These are phyloP conservation scores for Pandemis heparana DNA, from an alignment of 2,888 invertebrate genomes.

Conservation along the genomic window DNA sequence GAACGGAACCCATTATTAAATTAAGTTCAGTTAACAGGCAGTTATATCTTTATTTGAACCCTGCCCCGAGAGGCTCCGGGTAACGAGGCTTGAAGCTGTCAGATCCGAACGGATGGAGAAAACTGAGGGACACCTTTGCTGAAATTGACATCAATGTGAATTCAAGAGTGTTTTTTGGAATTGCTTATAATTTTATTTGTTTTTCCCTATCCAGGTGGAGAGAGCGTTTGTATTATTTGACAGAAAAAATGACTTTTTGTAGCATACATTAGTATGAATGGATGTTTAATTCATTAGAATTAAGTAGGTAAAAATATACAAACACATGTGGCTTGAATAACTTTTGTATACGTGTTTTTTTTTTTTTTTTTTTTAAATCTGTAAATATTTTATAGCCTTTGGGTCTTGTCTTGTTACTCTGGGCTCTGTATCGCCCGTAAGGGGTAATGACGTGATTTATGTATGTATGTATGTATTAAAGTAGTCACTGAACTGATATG, in stretches of 20 bases:
- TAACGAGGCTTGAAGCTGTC: conserved; percentile 41
- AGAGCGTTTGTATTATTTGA: neutral
- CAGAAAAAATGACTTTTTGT: neutral
- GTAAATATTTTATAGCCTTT: too few species aligned
- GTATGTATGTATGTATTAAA: neutral
- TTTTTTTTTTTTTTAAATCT: too few species aligned
- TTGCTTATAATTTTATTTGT: conserved; percentile 6
- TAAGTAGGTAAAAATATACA: too few species aligned
- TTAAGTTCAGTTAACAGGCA: conserved; percentile 10
- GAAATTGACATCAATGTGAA: conserved; percentile 32
- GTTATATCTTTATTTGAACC: conserved; percentile 26
- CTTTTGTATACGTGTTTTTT: too few species aligned
- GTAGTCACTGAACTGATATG: neutral
- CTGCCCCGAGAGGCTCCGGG: conserved; percentile 15
- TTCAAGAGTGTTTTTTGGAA: conserved; percentile 15
- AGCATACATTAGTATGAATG: too few species aligned
- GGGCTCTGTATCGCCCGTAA: too few species aligned
- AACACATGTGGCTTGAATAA: too few species aligned
- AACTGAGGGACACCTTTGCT: conserved; percentile 24
- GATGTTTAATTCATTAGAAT: too few species aligned
- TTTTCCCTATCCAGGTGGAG: neutral
- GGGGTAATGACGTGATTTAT: too few species aligned
- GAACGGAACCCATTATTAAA: conserved; percentile 12
- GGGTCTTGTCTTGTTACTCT: too few species aligned
- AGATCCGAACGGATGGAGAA: conserved; percentile 19